A percentile compares a stretch with the other conserved stretches of the same genome.
Evolutionary conservation across 2,888 invertebrate species (phyloP).

Genomic region (Andrena bucephala): DNA sequence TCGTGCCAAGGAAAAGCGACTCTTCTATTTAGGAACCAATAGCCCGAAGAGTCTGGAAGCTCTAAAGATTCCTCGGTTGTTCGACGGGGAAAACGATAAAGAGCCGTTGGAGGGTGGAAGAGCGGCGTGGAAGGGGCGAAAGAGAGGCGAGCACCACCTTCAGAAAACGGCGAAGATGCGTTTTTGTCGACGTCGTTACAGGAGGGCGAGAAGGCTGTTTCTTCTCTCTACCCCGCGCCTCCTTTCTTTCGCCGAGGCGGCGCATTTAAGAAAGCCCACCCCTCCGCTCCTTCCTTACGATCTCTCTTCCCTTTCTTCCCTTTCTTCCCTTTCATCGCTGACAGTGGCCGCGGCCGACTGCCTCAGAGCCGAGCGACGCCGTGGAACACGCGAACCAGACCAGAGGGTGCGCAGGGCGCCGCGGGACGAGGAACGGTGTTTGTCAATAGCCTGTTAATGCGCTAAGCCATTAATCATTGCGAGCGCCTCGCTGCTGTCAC

Average conservation of each 20-base stretch:
- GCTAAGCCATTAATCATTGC: conserved; percentile 86
- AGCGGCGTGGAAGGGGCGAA: conserved; percentile 26
- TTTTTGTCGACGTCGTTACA: conserved; percentile 65
- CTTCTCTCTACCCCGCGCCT: conserved; percentile 34
- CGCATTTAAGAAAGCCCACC: conserved; percentile 77
- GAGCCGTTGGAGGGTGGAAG: conserved; percentile 8
- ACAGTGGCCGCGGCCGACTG: conserved; percentile 57
- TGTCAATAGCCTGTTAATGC: conserved; percentile 86
- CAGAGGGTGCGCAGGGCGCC: conserved; percentile 59
- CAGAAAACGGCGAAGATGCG: conserved; percentile 62
- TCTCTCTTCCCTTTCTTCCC: conserved; percentile 72
- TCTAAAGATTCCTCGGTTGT: conserved; percentile 44
- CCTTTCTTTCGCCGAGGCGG: conserved; percentile 65
- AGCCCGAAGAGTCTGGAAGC: conserved; percentile 39
- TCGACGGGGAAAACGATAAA: conserved; percentile 47
- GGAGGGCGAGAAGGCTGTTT: conserved; percentile 56
- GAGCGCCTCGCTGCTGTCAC: conserved; percentile 80
- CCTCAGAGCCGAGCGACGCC: conserved; percentile 15
- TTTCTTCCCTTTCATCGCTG: conserved; percentile 76
- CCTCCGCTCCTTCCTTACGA: conserved; percentile 69
- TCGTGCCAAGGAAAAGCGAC: conserved; percentile 2
- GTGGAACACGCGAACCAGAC: conserved; percentile 52
- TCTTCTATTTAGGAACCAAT: conserved; percentile 62
- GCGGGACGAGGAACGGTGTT: conserved; percentile 82
- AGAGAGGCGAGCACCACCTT: conserved; percentile 53